Evolutionary conservation across 2,888 invertebrate genomes (phyloP), one percentile per base, ranked within the genome.

Genomic region (Lottia gigantea): DNA sequence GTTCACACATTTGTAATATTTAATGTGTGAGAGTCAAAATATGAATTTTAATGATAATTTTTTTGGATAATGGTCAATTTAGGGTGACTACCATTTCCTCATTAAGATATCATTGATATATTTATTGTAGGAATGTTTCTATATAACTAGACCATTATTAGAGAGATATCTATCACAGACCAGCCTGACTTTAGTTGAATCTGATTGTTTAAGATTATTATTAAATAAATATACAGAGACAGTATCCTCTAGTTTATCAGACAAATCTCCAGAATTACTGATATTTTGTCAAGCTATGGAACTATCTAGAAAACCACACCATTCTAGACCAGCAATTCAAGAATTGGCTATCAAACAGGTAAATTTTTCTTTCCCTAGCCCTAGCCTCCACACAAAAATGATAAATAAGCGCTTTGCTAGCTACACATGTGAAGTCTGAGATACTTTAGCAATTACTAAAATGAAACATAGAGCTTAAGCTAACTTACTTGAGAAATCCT

Each of bases 221-320:
- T 55, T 83, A 26, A 63, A 74, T n/a, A 72, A 79, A 26, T 82
- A 78, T 68, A 82, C 80, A 2, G 64, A 66, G 0, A 71, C 77
- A 2, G 79, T 80, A 23, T 74, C 75, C 14, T 63, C 49, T 7
- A 68, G 76, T 62, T 23, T 80, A 14, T 69, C 63, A 1, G 47
- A 26, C 2, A 46, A 71, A 12, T 25, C 47, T n/a, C 46, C 64
- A 46, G 45, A 69, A 46, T 46, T 79, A 23, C 40, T 71, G 40
- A 64, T 71, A 47, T 64, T 78, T 25, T 65, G 66, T 12, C 62
- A 23, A 12, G 75, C 74, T 14, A 26, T 76, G 11, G 68, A 26
- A 16, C 68, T 67, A 45, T 25, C 62, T 15, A 40, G 15, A n/a
- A 62, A 31, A n/a, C 62, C 49, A 7, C 23, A 31, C 2, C 64